Percentiles rank a stretch among this genome's conserved stretches.
Conservation (phyloP, 2,888 invertebrate genomes). For the Drosophila prostipennis region DNA sequence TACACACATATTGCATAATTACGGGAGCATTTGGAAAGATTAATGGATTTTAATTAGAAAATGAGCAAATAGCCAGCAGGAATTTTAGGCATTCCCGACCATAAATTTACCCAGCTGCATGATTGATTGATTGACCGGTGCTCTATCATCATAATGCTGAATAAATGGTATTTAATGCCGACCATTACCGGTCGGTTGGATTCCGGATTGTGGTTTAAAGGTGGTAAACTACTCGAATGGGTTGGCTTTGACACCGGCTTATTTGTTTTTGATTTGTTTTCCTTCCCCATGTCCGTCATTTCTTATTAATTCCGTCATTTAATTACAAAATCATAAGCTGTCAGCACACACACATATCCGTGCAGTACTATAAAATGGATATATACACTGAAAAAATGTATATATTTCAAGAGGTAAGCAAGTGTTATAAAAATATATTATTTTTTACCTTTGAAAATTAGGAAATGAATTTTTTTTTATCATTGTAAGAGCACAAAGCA, state of each 20-base stretch:
- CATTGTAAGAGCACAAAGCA: no score
- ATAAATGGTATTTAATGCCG: conserved; percentile 29
- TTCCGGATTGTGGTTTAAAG: conserved; percentile 14
- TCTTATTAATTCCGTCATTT: conserved; percentile 68
- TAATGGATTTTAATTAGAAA: conserved; percentile 78
- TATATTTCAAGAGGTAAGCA: neutral
- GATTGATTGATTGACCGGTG: conserved; percentile 68
- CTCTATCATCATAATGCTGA: conserved; percentile 41
- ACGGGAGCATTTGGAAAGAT: conserved; percentile 62
- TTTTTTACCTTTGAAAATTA: no score
- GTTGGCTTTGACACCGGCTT: neutral
- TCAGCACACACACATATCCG: conserved; percentile 43
- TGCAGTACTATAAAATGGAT: neutral
- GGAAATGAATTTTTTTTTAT: no score
- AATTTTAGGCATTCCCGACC: conserved; percentile 28
- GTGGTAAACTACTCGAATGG: neutral
- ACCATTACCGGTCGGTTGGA: conserved; percentile 12
- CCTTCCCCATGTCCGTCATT: conserved; percentile 5
- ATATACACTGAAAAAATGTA: neutral
- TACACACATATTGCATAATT: conserved; percentile 44
- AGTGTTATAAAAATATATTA: no score
- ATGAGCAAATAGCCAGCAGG: conserved; percentile 47
- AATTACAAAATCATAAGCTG: conserved; percentile 78
- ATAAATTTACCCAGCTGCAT: conserved; percentile 28
- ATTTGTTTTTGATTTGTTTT: neutral